Evolutionary conservation across 1,140 invertebrate genomes (phyloP).

Genomic region (Cryptotermes secundus): DNA sequence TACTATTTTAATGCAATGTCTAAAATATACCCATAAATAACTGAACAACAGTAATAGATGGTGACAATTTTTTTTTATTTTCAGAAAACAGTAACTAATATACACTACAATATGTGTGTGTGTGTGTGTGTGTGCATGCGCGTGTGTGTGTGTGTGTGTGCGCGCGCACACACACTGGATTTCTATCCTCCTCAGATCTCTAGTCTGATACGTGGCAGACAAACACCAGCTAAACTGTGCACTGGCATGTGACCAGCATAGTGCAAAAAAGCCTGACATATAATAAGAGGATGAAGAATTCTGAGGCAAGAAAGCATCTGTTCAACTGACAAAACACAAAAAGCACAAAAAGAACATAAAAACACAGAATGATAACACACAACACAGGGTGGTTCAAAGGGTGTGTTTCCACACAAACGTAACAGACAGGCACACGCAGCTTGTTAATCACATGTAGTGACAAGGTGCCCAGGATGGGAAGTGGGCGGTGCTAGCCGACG

Average conservation of each 20-base stretch:
- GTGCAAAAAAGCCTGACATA: not conserved
- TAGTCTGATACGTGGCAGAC: too few relatives aligned
- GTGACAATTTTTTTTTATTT: not conserved
- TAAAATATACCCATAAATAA: not conserved
- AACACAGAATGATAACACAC: conserved; percentile 28
- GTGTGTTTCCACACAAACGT: not conserved
- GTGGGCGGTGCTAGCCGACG: conserved; percentile 19
- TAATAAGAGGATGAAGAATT: not conserved
- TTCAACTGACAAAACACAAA: conserved; percentile 33
- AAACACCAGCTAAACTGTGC: not conserved
- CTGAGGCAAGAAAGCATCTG: conserved; percentile 24
- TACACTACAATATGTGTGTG: not conserved
- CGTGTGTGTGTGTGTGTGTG: not conserved
- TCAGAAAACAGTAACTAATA: not conserved
- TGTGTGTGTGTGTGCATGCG: not conserved
- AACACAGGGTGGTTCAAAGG: conserved; percentile 9
- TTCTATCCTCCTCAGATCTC: not conserved
- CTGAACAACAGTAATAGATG: not conserved
- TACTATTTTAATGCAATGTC: not conserved
- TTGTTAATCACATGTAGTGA: not conserved
- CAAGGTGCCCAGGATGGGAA: conserved; percentile 19
- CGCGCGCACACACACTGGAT: too few relatives aligned
- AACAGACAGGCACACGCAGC: not conserved
- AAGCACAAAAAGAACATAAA: conserved; percentile 32
- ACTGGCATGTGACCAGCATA: not conserved